Evolutionary conservation across 1,140 invertebrate genomes (phyloP).

Genomic region (Drosophila nasuta): DNA sequence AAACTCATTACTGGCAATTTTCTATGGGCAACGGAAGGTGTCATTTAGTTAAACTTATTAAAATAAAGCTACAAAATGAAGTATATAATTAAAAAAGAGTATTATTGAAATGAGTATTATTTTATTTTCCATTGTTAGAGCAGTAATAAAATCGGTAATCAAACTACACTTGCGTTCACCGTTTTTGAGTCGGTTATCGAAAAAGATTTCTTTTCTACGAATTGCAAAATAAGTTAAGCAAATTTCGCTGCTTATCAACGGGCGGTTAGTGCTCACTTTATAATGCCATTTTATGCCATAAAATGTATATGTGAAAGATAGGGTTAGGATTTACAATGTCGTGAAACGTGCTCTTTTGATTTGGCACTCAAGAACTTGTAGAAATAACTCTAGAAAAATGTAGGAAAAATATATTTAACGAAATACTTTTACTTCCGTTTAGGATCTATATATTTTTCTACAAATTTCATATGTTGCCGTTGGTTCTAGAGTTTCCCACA

Average conservation of each 20-base stretch:
- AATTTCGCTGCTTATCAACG: slow-evolving; percentile 16
- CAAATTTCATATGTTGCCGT: neutral
- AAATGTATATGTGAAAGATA: slow-evolving; percentile 8
- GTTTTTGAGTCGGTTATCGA: slow-evolving; percentile 25
- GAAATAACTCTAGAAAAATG: neutral
- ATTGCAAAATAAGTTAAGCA: slow-evolving; percentile 17
- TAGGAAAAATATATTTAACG: neutral
- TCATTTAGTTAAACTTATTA: slow-evolving; percentile 4
- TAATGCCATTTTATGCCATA: slow-evolving; percentile 11
- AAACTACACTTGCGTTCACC: slow-evolving; percentile 18
- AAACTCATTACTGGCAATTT: slow-evolving; percentile 17
- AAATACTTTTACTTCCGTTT: neutral
- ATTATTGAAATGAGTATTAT: neutral
- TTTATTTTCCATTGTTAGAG: neutral
- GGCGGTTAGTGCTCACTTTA: slow-evolving; percentile 9
- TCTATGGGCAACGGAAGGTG: slow-evolving; percentile 4
- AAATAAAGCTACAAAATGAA: slow-evolving; percentile 9
- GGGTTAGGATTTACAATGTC: slow-evolving; percentile 12
- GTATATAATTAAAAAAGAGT: neutral
- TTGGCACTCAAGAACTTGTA: neutral
- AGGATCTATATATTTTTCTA: neutral
- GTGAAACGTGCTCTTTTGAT: slow-evolving; percentile 10
- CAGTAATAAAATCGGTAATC: slow-evolving; percentile 14
- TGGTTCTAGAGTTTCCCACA: slow-evolving; percentile 13
- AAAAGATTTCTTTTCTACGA: slow-evolving; percentile 17